Base-by-base conservation (phyloP, 2,888 invertebrate genomes). In the Alcis repandata region DNA sequence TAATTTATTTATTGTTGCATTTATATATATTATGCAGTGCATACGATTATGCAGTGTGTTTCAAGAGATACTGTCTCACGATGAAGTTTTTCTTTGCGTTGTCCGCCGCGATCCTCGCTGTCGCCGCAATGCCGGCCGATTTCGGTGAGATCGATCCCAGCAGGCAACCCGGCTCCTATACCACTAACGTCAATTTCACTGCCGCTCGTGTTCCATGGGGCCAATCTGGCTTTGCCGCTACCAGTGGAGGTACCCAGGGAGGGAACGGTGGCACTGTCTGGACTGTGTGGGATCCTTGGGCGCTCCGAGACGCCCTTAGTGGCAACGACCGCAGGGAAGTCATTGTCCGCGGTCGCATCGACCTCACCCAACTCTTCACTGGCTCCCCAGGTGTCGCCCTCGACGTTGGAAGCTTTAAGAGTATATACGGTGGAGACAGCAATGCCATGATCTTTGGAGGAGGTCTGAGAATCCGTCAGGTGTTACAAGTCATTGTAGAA, bases 261-360 rank as follows among this genome's bases (percentile, higher is more conserved):
- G 67, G 67, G 1, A 15, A 19, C 3, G 67, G 67, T 1, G 67
- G 59, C 13, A 33, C 51, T 2, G 27, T 22, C 10, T 67, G 63
- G 63, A 63, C 59, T 2, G 67, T 67, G 33, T 63, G 59, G 59
- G 67, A 67, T 19, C 43, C 63, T 19, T 63, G 54, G 54, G 67
- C 67, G 19, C 54, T 67, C n/a, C 19, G 63, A 13, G 63, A 67
- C 2, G 59, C 63, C 1, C 15, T 59, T 13, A 0, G 33, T 2
- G 52, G 56, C 0, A 59, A 67, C 22, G 27, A 32, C 0, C 15
- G 20, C 22, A 59, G 67, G 15, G 13, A 52, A 15, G 19, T 67
- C 13, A 32, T 17, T 36, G 51, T 67, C 1, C 59, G 52, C 10
- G 67, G 67, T 6, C 56, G 56, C 32, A 51, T 67, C 17, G 63